A percentile compares a stretch with the other conserved stretches of the same genome.
Evolutionary conservation across 2,797 vertebrate species (phyloP).

Genomic region (Paramormyrops hopkinsi): DNA sequence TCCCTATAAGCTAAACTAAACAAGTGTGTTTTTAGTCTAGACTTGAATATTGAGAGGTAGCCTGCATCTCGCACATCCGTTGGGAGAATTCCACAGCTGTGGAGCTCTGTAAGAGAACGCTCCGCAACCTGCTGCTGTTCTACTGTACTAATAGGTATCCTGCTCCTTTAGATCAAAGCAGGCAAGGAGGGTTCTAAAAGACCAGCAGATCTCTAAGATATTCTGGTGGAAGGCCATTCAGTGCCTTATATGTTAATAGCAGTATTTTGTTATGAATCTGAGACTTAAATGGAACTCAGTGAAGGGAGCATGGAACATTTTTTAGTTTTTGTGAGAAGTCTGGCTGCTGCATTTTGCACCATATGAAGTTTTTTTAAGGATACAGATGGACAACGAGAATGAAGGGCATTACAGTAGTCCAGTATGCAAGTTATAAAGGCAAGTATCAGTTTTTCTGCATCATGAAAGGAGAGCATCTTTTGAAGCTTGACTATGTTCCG

Average conservation of each 20-base stretch:
- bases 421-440: too few species aligned
- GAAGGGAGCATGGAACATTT: background rate
- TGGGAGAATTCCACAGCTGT: background rate
- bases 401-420: too few species aligned
- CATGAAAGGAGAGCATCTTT: too few species aligned
- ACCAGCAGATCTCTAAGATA: background rate
- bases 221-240: background rate
- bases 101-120: background rate
- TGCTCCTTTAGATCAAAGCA: background rate
- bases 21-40: background rate
- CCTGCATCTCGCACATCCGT: background rate
- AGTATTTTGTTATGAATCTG: background rate
- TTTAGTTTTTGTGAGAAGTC: too few species aligned
- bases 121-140: background rate
- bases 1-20: background rate
- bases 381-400: too few species aligned
- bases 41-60: background rate
- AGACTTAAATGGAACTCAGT: background rate
- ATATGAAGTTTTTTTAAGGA: too few species aligned
- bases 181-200: background rate
- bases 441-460: too few species aligned
- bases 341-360: too few species aligned
- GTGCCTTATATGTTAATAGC: background rate
- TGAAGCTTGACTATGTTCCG: too few species aligned
- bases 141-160: background rate